Base-by-base conservation (phyloP, 53 echinoderm and acorn worm species). In the Echinarachnius parma region DNA sequence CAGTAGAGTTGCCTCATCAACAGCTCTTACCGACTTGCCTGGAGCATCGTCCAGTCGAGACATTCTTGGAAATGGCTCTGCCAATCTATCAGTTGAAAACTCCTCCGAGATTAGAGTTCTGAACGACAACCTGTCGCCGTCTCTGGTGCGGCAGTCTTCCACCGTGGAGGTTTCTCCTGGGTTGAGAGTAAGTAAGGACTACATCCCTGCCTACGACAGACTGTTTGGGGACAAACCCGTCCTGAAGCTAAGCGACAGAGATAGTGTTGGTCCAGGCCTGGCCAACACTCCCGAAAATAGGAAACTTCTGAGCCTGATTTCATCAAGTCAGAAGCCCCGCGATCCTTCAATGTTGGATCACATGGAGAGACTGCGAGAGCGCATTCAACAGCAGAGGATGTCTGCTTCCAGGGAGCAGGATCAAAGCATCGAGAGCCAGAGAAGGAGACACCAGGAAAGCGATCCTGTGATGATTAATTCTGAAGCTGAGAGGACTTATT, bases 171-270 rank as follows among this genome's bases (percentile, higher is more conserved):
- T 83, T 20, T 77, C 77, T 2, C 83, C 83, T 28, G 83, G 83
- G 27, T 45, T 83, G 27, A 59, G 76, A 52, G 83, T 83, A 0
- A 83, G 75, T 27, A 79, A 62, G 28, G 80, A 91, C 42, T 95
- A 91, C 59, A 85, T 91, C 11, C 81, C 96, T 30, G 85, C 91
- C 0, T 95, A 95, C 32, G 82, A 81, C 35, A 82, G 87, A 53
- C 46, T 95, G 26, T 95, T 79, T 31, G 96, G 96, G 14, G 59
- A 75, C 34, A 74, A 66, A 10, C 75, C 80, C 1, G 83, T 75
- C 9, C 66, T 81, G 29, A 81, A 61, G 32, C 27, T 62, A 21
- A 52, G 67, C 26, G 60, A 77, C 24, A 33, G 57, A 24, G 55
- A 57, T 16, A 25, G 16, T 15, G 20, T 19, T 16, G 18, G 35